A percentile compares a stretch with the other conserved stretches of the same genome.
These are phyloP conservation scores for Microcebus tavaratra DNA, from an alignment of 2,113 vertebrate genomes.

Conservation along the genomic window DNA sequence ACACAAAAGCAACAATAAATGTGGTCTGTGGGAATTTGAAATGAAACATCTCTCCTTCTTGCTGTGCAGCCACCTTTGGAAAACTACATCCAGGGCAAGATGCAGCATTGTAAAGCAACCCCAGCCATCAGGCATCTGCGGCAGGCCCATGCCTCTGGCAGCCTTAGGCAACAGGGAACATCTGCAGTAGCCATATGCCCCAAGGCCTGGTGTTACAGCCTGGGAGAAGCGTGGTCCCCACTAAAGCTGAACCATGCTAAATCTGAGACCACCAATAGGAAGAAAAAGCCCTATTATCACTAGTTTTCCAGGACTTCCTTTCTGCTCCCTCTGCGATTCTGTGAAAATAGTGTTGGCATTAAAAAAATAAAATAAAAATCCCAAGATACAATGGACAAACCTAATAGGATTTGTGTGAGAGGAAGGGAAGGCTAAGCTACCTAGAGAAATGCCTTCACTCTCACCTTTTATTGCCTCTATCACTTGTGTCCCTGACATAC, in stretches of 20 bases:
- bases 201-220: constrained; percentile 19
- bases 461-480: not conserved
- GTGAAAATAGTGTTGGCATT: not conserved
- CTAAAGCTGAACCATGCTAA: not conserved
- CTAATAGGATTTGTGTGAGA: not conserved
- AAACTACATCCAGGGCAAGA: not conserved
- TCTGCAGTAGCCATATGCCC: constrained; percentile 19
- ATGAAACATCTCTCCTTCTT: not conserved
- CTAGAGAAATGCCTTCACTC: not conserved
- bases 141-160: not conserved
- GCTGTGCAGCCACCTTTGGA: not conserved
- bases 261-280: not conserved
- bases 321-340: not conserved
- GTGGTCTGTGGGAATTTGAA: not conserved
- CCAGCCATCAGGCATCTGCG: not conserved
- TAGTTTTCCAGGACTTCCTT: not conserved
- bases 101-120: not conserved
- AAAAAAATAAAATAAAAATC: not conserved
- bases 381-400: not conserved
- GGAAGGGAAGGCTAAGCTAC: not conserved
- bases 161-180: not conserved
- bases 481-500: not conserved
- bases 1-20: not conserved
- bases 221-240: not conserved
- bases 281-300: not conserved